These are phyloP conservation scores for Trinorchestia longiramus DNA, from an alignment of 1,140 invertebrate species.

Conservation along the genomic window DNA sequence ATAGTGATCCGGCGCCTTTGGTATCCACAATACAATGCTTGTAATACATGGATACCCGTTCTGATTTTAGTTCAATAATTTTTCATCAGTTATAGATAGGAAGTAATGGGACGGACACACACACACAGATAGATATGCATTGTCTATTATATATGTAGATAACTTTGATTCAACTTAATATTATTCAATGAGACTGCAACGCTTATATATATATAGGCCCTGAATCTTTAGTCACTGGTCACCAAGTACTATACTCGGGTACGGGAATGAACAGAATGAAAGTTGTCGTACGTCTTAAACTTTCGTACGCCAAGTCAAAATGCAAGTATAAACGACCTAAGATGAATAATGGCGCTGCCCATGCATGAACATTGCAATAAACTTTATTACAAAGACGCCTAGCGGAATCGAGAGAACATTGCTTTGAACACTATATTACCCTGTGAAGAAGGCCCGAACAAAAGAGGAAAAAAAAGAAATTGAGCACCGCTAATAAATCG, in stretches of 20 bases:
- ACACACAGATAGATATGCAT: too few relatives aligned
- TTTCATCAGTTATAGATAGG: too few relatives aligned
- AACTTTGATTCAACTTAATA: too few relatives aligned
- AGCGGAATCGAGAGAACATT: background rate
- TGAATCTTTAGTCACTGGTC: too few relatives aligned
- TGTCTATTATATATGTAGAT: too few relatives aligned
- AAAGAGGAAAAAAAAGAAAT: background rate
- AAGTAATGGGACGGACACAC: too few relatives aligned
- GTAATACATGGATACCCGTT: too few relatives aligned
- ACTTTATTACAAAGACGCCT: background rate
- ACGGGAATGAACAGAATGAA: background rate
- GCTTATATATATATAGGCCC: too few relatives aligned
- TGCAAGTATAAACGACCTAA: background rate
- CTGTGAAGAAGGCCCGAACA: background rate
- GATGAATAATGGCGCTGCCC: background rate
- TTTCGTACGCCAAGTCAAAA: background rate
- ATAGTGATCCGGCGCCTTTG: too few relatives aligned
- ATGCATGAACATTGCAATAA: background rate
- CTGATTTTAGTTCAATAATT: too few relatives aligned
- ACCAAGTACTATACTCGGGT: background rate
- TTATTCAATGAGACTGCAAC: too few relatives aligned
- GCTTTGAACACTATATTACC: background rate
- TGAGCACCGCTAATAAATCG: background rate
- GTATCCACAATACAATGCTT: too few relatives aligned
- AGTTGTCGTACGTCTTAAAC: background rate